Evolutionary conservation across 2,888 invertebrate genomes (phyloP).

Genomic region (Torymus tubicola): DNA sequence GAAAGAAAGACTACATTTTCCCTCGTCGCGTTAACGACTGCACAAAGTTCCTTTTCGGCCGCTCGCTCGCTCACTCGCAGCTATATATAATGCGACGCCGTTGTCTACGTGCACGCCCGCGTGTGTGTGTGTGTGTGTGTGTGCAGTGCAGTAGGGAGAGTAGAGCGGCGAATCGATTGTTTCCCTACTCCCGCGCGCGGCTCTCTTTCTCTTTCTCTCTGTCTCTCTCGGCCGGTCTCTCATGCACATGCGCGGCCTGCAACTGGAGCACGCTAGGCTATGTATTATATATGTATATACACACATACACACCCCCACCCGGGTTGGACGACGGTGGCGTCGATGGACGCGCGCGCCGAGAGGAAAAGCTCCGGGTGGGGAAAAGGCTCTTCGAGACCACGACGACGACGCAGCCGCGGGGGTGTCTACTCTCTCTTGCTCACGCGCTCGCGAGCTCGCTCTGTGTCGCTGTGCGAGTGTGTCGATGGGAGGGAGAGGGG

Average conservation of each 20-base stretch:
- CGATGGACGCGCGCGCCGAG: neutral
- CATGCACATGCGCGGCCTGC: slow-evolving; percentile 33
- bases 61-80: too few relatives aligned
- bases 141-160: neutral
- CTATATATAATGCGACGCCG: too few relatives aligned
- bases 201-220: too few relatives aligned
- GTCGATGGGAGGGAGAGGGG: neutral
- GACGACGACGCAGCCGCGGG: neutral
- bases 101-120: too few relatives aligned
- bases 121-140: neutral
- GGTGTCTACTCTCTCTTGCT: neutral
- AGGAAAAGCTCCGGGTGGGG: too few relatives aligned
- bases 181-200: slow-evolving; percentile 15
- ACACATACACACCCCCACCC: neutral
- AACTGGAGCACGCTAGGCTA: slow-evolving; percentile 20
- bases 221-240: too few relatives aligned
- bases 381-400: neutral
- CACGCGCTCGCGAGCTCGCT: neutral
- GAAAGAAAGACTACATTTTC: neutral
- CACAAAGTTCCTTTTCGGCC: too few relatives aligned
- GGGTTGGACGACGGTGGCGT: neutral
- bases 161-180: slow-evolving; percentile 28
- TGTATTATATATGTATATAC: neutral
- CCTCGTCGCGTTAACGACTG: neutral
- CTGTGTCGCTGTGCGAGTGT: neutral